These are phyloP conservation scores for Phlogophora meticulosa DNA, from an alignment of 2,888 invertebrate genomes.

Conservation along the genomic window DNA sequence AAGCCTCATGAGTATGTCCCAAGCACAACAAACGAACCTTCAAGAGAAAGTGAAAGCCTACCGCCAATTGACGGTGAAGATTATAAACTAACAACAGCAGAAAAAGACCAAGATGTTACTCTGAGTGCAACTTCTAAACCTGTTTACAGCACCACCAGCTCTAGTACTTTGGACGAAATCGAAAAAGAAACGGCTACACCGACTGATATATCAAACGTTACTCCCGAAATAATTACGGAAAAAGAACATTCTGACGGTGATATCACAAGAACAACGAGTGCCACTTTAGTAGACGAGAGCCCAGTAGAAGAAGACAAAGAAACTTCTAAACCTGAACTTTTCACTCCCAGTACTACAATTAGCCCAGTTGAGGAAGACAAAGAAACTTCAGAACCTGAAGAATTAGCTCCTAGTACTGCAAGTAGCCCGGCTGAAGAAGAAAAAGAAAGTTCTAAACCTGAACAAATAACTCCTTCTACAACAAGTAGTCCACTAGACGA, in stretches of 20 bases:
- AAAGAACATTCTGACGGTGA: conserved; percentile 49
- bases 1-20: conserved; percentile 38
- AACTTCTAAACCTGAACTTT: conserved; percentile 24
- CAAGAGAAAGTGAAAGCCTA: conserved; percentile 33
- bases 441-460: conserved; percentile 11
- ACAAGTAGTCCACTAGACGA: conserved; percentile 50
- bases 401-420: neutral
- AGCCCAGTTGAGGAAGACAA: conserved; percentile 33
- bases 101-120: conserved; percentile 31
- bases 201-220: conserved; percentile 19
- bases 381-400: conserved; percentile 53
- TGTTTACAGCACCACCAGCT: conserved; percentile 45
- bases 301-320: conserved; percentile 58
- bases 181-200: conserved; percentile 35
- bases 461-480: neutral
- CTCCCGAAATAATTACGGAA: conserved; percentile 42
- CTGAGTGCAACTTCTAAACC: conserved; percentile 21
- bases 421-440: neutral
- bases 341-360: conserved; percentile 19
- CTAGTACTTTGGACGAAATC: conserved; percentile 35
- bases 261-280: conserved; percentile 60
- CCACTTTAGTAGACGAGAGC: conserved; percentile 61
- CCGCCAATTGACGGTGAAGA: conserved; percentile 26
- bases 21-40: conserved; percentile 34
- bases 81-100: conserved; percentile 17